Evolutionary conservation across 1,140 invertebrate species (phyloP), one percentile per base, ranked within the genome.

Genomic region (Brachionus calyciflorus): DNA sequence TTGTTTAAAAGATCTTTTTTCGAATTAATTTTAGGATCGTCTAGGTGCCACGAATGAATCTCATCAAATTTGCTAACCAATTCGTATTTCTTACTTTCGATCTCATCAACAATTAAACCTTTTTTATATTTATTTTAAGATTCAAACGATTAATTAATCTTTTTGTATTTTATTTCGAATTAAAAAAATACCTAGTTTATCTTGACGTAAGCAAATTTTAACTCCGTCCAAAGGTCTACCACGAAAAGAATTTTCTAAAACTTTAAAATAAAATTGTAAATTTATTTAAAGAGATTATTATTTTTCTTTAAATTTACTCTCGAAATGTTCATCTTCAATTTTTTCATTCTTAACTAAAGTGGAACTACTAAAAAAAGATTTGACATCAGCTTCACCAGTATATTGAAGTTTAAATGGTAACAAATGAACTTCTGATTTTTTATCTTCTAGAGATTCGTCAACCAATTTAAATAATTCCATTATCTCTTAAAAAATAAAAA

Each of bases 31-130:
- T 51, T 55, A 17, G 69, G 69, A 4, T 55, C 46, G 24, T 73
- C 69, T 55, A 73, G 30, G 24, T 73, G 69, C 69, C 69, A 73
- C 1, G 69, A 73, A 73, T 33, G 41, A 33, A 73, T 6, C 26
- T 19, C 1, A 21, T 28, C 24, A 17, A 73, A 73, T 24, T 9
- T 17, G 30, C 19, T 33, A 19, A 7, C 2, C 6, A 73, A 9
- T 37, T 49, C 46, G 24, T 37, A 49, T 26, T 26, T 73, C 51
- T 73, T 49, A 12, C 33, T 24, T 55, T 46, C 69, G 33, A 41
- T 51, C n/a, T 49, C 60, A 24, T 65, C 28, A 12, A 73, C 46
- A 51, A 73, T n/a, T 14, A 73, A n/a, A 12, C 69, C 69, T 73
- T 49, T 63, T 21, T 37, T 37, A 17, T 14, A 40, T 63, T 63